Base-by-base conservation (phyloP, 2,797 vertebrate genomes). In the Parauchenoglanis punctatus region DNA sequence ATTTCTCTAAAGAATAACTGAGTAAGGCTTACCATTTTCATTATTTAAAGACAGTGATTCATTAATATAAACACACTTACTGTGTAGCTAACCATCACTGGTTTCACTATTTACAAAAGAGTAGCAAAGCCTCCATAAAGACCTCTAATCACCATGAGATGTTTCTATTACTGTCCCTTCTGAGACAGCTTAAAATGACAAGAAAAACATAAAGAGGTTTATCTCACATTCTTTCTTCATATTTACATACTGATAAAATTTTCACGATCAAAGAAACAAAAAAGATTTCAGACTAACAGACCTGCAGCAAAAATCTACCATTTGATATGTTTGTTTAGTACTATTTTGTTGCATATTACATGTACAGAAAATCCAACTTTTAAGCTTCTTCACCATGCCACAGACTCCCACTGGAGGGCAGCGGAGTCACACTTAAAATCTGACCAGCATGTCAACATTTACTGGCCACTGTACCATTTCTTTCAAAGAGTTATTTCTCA, bases 391-490 rank as follows among this genome's bases (percentile, higher is more conserved):
- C 40, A 40, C 28, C 28, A 54, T 68, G 49, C 25, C n/a, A 58
- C 44, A 28, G 23, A 77, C 49, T 68, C 56, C 86, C 90, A 90
- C 89, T 88, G 85, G 90, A 85, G 86, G 89, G 90, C 89, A 91
- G 90, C 59, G 83, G 25, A 83, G 84, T 65, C 11, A 65, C 65
- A 61, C 65, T 73, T 58, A 81, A 86, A 54, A 61, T 40, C 61
- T 46, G 13, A 65, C 4, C 81, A 52, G 8, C 40, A 67, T 12
- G 81, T 35, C 7, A 82, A 11, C n/a, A 83, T 83, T 67, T 67
- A 18, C 59, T 49, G 40, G 25, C 59, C 23, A 82, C n/a, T 11
- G 31, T 13, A 23, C 11, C 44, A 67, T 67, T 49, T 65, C 40
- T 67, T 44, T 63, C 59, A 65, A 15, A 13, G 25, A 12, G 15